Conservation (phyloP, 2,888 invertebrate genomes). For the Tetanocera ferruginea region DNA sequence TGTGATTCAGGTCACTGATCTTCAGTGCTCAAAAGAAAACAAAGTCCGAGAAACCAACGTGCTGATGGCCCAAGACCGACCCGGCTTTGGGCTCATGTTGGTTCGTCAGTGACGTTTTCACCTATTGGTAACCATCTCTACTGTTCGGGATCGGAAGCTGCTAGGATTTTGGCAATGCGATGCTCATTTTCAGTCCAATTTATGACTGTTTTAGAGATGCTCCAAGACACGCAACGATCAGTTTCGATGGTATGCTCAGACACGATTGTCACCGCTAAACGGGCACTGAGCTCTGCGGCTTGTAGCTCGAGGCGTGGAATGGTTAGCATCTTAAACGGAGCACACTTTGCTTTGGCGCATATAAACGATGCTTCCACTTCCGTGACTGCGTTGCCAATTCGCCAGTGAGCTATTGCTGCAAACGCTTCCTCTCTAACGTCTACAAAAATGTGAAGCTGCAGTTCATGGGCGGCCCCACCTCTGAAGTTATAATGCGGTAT, state of each 20-base stretch:
- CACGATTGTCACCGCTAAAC: conserved; percentile 24
- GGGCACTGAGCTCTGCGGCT: conserved; percentile 43
- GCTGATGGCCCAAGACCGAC: background rate
- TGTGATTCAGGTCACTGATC: background rate
- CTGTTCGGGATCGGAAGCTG: too few relatives aligned
- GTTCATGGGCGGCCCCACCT: background rate
- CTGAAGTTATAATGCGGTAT: conserved; percentile 3
- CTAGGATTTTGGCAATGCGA: too few relatives aligned
- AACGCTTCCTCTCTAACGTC: too few relatives aligned
- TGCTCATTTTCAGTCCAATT: too few relatives aligned
- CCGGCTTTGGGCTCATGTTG: background rate
- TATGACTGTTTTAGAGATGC: too few relatives aligned
- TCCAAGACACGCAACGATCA: too few relatives aligned
- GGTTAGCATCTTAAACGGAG: conserved; percentile 42
- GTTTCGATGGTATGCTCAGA: conserved; percentile 18
- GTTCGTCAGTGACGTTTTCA: conserved; percentile 18
- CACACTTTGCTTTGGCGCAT: conserved; percentile 31
- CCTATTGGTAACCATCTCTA: background rate
- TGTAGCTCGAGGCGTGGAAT: conserved; percentile 40
- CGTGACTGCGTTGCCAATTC: too few relatives aligned
- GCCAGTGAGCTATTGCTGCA: too few relatives aligned
- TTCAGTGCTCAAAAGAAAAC: background rate
- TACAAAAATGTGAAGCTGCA: too few relatives aligned
- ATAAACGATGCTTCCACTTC: background rate
- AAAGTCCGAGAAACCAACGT: too few relatives aligned